Evolutionary conservation across 1,140 invertebrate genomes (phyloP), one percentile per base, ranked within the genome.

Genomic region (Choristoneura fumiferana): DNA sequence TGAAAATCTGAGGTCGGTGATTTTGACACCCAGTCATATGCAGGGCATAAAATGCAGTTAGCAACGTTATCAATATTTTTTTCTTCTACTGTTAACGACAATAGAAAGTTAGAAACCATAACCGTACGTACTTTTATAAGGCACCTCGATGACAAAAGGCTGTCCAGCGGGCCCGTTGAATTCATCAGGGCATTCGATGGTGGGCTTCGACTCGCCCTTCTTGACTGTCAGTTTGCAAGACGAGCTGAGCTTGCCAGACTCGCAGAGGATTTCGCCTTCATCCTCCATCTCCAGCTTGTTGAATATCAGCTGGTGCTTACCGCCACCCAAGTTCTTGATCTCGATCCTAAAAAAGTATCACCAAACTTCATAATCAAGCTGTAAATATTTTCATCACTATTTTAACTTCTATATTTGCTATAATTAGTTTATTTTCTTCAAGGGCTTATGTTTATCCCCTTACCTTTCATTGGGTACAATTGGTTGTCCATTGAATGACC

Each of bases 401-500:
- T n/a, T n/a, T n/a, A n/a, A n/a, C n/a, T n/a, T n/a, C n/a, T n/a
- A n/a, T n/a, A n/a, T n/a, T n/a, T n/a, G n/a, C n/a, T n/a, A n/a
- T n/a, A n/a, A n/a, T n/a, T n/a, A n/a, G n/a, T n/a, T n/a, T n/a
- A n/a, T n/a, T n/a, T n/a, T n/a, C n/a, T n/a, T n/a, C n/a, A n/a
- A n/a, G n/a, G n/a, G n/a, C n/a, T n/a, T n/a, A n/a, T n/a, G n/a
- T n/a, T n/a, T n/a, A n/a, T n/a, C n/a, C n/a, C n/a, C 55, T 62
- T 73, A 90, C 89, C 92, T 93, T 9, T 97, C 96, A 81, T 91
- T 93, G 2, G 94, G 91, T 35, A 92, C 92, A 69, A 98, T 94
- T 0, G 94, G 94, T 84, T 97, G 89, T 17, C 97, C 97, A 89
- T 99, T 97, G 84, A 98, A 97, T 67, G 94, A 94, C 96, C 97